phyloP scores from a whole-genome alignment of 2,797 vertebrate species.

The Typhlichthys subterraneus region DNA sequence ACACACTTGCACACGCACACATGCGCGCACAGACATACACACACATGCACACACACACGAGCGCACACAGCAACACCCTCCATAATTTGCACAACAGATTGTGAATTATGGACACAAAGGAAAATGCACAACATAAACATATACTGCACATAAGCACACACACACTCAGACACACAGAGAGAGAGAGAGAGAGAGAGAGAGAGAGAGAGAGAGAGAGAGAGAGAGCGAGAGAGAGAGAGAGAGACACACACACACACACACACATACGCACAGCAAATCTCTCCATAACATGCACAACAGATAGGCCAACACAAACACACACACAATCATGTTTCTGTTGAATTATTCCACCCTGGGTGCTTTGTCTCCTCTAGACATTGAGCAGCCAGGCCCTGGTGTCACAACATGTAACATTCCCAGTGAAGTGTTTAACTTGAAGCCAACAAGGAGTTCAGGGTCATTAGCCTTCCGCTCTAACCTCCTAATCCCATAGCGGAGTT shows the following conservation, averaged over 20 bases:
- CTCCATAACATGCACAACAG: not conserved
- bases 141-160: not conserved
- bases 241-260: not conserved
- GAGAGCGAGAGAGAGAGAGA: not conserved
- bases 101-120: too few species aligned
- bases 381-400: conserved; percentile 48
- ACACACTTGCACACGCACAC: not conserved
- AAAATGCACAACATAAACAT: too few species aligned
- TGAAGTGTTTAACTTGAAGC: conserved; percentile 36
- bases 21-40: conserved; percentile 10
- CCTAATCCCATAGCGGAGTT: conserved; percentile 37
- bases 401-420: conserved; percentile 62
- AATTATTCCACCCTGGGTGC: conserved; percentile 65
- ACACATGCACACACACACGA: conserved; percentile 21
- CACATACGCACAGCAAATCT: not conserved
- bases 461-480: conserved; percentile 39
- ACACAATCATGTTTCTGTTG: conserved; percentile 52
- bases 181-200: conserved; percentile 2
- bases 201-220: not conserved
- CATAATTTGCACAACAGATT: not conserved
- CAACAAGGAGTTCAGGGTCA: conserved; percentile 36
- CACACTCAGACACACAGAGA: not conserved
- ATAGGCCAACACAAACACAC: not conserved
- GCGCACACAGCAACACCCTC: conserved; percentile 26
- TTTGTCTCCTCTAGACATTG: conserved; percentile 68